A percentile compares a stretch with the other conserved stretches of the same genome.
phyloP scores from a whole-genome alignment of 2,797 vertebrate species.

The Aythya fuligula region DNA sequence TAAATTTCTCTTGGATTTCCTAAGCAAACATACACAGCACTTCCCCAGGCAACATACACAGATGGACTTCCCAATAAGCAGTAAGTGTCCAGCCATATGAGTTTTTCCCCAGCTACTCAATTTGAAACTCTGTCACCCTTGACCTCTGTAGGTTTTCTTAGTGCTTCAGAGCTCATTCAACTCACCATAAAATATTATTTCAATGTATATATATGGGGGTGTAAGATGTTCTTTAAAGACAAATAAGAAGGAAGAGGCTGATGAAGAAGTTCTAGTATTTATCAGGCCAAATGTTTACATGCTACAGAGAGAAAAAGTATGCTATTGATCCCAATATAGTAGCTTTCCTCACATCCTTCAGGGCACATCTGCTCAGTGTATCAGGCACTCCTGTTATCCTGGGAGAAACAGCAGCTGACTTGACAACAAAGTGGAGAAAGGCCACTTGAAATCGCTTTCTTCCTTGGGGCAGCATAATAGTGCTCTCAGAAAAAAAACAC shows the following conservation, averaged over 20 bases:
- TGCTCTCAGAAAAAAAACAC: not conserved
- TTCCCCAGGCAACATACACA: not conserved
- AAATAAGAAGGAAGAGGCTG: not conserved
- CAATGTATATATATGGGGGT: not conserved
- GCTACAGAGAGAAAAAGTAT: slow-evolving; percentile 18
- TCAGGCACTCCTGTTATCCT: slow-evolving; percentile 40
- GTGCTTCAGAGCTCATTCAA: not conserved
- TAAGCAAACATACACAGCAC: not conserved
- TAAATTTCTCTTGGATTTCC: not conserved
- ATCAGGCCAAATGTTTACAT: slow-evolving; percentile 16
- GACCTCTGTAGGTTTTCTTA: not conserved
- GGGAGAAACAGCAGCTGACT: slow-evolving; percentile 18
- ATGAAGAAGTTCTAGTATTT: not conserved
- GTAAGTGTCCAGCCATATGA: not conserved
- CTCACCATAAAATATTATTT: not conserved
- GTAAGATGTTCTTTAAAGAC: not conserved
- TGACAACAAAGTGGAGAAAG: slow-evolving; percentile 67
- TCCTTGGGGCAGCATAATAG: not conserved
- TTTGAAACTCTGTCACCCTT: not conserved
- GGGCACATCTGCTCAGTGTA: slow-evolving; percentile 50
- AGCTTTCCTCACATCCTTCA: slow-evolving; percentile 56
- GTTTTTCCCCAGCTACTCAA: not conserved
- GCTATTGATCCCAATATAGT: slow-evolving; percentile 43
- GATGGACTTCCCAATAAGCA: not conserved
- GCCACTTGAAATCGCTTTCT: slow-evolving; percentile 59